A percentile compares a stretch with the other conserved stretches of the same genome.
Evolutionary conservation across 1,140 invertebrate genomes (phyloP).

Genomic region (Pseudachorutes palmiensis): DNA sequence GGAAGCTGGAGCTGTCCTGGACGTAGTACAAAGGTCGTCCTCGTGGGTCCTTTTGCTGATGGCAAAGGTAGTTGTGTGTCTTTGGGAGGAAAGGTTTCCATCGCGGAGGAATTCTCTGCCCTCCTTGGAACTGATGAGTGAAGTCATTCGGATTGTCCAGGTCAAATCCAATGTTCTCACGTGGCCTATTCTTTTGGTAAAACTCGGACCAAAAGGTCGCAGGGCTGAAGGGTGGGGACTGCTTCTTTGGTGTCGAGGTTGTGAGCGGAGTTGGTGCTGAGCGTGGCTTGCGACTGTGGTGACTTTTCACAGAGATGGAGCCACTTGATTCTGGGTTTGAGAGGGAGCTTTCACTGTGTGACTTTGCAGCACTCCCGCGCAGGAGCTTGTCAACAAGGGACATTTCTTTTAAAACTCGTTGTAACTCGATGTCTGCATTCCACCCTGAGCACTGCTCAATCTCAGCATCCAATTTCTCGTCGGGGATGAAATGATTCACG

Average conservation of each 20-base stretch:
- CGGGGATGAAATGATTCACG: slow-evolving; percentile 20
- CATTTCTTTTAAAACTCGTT: slow-evolving; percentile 31
- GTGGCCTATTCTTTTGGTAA: not conserved
- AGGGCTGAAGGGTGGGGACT: not conserved
- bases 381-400: not conserved
- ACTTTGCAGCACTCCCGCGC: not conserved
- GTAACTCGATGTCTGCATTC: slow-evolving; percentile 33
- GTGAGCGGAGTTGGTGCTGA: not conserved
- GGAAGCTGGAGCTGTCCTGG: not conserved
- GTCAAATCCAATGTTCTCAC: not conserved
- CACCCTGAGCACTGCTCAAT: slow-evolving; percentile 37
- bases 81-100: slow-evolving; percentile 11
- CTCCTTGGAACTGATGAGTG: not conserved
- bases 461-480: slow-evolving; percentile 23
- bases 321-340: not conserved
- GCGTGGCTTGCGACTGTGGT: not conserved
- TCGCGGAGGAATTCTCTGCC: not conserved
- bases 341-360: not conserved
- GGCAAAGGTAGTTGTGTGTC: slow-evolving; percentile 5
- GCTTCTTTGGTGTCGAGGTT: not conserved
- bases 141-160: not conserved
- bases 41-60: not conserved
- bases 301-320: not conserved
- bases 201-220: not conserved
- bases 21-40: not conserved